Percentiles rank a stretch among this genome's conserved stretches.
phyloP scores from a whole-genome alignment of 2,888 invertebrate species.

The Amitus sp. region DNA sequence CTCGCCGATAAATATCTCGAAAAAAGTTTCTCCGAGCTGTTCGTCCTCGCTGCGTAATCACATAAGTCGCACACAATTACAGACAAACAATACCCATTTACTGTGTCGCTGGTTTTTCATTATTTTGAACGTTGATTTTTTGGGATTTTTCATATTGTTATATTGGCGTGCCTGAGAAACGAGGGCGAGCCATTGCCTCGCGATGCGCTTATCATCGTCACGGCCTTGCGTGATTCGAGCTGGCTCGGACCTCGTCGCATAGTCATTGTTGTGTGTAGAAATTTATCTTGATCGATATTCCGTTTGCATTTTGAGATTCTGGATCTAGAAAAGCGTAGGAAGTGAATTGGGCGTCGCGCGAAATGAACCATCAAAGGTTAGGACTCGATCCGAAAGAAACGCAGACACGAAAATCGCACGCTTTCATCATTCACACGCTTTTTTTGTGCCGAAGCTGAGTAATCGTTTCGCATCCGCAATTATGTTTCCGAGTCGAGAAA shows the following conservation, averaged over 20 bases:
- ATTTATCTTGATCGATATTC: constrained; percentile 15
- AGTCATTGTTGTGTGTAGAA: constrained; percentile 31
- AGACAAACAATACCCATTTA: constrained; percentile 30
- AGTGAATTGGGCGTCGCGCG: background rate
- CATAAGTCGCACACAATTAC: constrained; percentile 26
- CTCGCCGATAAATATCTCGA: background rate
- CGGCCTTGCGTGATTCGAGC: background rate
- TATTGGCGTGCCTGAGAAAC: constrained; percentile 23
- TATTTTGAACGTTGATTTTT: constrained; percentile 18
- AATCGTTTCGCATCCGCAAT: no score
- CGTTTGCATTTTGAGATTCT: constrained; percentile 33
- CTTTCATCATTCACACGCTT: constrained; percentile 44
- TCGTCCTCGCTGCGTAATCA: constrained; percentile 28
- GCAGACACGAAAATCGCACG: constrained; percentile 39
- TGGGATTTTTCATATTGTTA: constrained; percentile 20
- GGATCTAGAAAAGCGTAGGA: no score
- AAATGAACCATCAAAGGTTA: no score
- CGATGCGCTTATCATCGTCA: background rate
- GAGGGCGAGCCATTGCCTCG: constrained; percentile 28
- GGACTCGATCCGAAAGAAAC: constrained; percentile 19
- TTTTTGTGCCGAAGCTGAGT: constrained; percentile 42
- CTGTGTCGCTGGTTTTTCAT: constrained; percentile 38
- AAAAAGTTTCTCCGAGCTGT: constrained; percentile 21
- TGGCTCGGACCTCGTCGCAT: constrained; percentile 27
- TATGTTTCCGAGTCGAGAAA: constrained; percentile 6